These are phyloP conservation scores for Pampusana beccarii DNA, from an alignment of 2,113 vertebrate genomes.

Conservation along the genomic window DNA sequence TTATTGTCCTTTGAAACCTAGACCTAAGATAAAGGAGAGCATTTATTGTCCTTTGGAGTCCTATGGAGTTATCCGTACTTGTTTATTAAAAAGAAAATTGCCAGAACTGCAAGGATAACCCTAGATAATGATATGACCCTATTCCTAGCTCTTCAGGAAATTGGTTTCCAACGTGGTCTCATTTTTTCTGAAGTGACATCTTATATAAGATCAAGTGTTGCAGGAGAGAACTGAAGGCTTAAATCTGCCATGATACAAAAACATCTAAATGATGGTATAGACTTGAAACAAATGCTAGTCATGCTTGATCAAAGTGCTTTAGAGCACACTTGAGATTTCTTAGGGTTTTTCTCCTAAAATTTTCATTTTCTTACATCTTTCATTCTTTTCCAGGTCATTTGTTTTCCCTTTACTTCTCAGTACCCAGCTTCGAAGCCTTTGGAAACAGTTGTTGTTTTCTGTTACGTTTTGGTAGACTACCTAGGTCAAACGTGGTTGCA, in stretches of 20 bases:
- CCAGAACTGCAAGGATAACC: not conserved
- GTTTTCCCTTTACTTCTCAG: not conserved
- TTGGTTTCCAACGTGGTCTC: constrained; percentile 47
- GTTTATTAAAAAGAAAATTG: constrained; percentile 53
- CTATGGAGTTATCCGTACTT: not conserved
- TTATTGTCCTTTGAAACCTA: not conserved
- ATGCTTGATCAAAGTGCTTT: not conserved
- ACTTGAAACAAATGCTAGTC: constrained; percentile 17
- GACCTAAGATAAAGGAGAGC: not conserved
- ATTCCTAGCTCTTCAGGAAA: constrained; percentile 54
- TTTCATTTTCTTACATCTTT: not conserved
- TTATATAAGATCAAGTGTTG: constrained; percentile 22
- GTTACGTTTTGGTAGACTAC: not conserved
- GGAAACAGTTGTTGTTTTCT: not conserved
- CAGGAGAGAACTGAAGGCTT: constrained; percentile 1
- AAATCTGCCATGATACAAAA: not conserved
- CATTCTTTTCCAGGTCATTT: not conserved
- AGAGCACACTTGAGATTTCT: not conserved
- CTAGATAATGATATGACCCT: constrained; percentile 23
- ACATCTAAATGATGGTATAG: not conserved
- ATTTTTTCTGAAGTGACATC: constrained; percentile 58
- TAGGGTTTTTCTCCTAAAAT: not conserved
- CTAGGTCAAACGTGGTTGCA: not conserved
- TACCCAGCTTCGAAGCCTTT: not conserved
- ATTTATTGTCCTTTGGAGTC: not conserved